Evolutionary conservation across 2,888 invertebrate genomes (phyloP).

Genomic region (Esperia sulphurella): DNA sequence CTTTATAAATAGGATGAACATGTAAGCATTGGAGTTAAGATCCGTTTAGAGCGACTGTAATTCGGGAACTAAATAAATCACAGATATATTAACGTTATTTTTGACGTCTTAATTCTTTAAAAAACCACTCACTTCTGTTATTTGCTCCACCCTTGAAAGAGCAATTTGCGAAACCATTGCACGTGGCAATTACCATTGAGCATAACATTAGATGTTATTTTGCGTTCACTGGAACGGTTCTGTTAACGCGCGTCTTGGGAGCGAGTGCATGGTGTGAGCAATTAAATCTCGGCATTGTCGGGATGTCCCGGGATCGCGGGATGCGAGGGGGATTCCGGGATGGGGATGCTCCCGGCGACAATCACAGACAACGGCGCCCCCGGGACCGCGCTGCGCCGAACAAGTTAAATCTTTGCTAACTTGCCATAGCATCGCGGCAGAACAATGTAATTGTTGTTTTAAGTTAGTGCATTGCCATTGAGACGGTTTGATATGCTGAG

Average conservation of each 20-base stretch:
- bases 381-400: conserved; percentile 46
- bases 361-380: conserved; percentile 67
- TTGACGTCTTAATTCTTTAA: too few relatives aligned
- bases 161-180: conserved; percentile 22
- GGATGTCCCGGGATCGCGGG: conserved; percentile 15
- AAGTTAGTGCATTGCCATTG: background rate
- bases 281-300: conserved; percentile 54
- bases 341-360: conserved; percentile 60
- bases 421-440: conserved; percentile 30
- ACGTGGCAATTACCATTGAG: conserved; percentile 53
- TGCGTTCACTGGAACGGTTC: conserved; percentile 57
- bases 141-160: conserved; percentile 6
- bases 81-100: too few relatives aligned
- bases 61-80: too few relatives aligned
- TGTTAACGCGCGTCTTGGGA: conserved; percentile 69
- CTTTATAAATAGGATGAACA: too few relatives aligned
- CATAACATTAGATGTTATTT: conserved; percentile 70
- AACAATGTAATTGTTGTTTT: conserved; percentile 21
- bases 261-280: conserved; percentile 59
- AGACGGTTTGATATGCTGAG: background rate
- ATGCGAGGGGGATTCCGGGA: conserved; percentile 7
- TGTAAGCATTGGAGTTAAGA: too few relatives aligned
- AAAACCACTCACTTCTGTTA: too few relatives aligned
- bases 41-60: too few relatives aligned
- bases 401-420: conserved; percentile 75